These are phyloP conservation scores for Drosophila pseudoobscura DNA, from an alignment of 1,140 invertebrate species.

Conservation along the genomic window DNA sequence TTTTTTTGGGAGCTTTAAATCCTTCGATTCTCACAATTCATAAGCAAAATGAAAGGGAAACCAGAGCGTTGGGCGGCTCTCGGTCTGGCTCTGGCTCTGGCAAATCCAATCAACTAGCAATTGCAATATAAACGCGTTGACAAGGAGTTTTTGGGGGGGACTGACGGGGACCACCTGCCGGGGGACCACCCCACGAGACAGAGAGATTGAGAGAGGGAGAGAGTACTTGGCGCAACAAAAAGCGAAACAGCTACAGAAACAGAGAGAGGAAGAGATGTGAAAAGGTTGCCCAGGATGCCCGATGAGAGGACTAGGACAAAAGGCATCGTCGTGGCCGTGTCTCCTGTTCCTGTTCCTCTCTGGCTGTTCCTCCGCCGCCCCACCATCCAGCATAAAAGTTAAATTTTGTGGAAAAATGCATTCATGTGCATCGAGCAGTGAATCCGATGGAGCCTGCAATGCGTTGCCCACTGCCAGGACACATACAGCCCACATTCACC, in stretches of 20 bases:
- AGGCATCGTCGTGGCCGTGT: conserved; percentile 1
- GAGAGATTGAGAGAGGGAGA: background rate
- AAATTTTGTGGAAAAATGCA: conserved; percentile 73
- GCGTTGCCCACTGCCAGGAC: conserved; percentile 4
- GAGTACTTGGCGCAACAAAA: conserved; percentile 1
- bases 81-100: conserved; percentile 8
- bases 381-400: conserved; percentile 47
- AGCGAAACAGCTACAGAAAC: background rate
- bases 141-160: conserved; percentile 28
- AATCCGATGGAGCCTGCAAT: conserved; percentile 66
- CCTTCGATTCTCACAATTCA: conserved; percentile 28
- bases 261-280: background rate
- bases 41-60: conserved; percentile 51
- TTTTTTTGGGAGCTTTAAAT: conserved; percentile 12
- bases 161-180: conserved; percentile 36
- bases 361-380: background rate
- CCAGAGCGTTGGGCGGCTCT: background rate
- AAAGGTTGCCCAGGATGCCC: conserved; percentile 32
- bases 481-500: too few species aligned
- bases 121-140: conserved; percentile 58
- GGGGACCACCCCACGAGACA: background rate
- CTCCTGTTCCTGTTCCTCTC: background rate
- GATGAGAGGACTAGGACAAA: conserved; percentile 36
- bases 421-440: conserved; percentile 70
- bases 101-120: conserved; percentile 61